These are phyloP conservation scores for Oscheius onirici DNA, from an alignment of 2,888 invertebrate species.

Conservation along the genomic window DNA sequence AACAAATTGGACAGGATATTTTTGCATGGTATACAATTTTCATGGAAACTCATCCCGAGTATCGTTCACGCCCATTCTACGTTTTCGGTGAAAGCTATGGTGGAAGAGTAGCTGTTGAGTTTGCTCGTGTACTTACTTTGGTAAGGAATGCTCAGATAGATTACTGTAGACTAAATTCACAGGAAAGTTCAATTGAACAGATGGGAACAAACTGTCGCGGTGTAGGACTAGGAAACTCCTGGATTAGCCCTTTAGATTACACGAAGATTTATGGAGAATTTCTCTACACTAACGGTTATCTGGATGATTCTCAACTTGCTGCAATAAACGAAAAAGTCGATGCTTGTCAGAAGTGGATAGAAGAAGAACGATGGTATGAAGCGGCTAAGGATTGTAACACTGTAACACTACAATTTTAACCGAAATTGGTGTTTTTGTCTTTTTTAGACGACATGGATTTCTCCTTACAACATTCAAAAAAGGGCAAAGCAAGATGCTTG, in stretches of 20 bases:
- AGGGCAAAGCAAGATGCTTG: slow-evolving; percentile 56
- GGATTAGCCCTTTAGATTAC: slow-evolving; percentile 88
- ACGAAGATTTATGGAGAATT: slow-evolving; percentile 85
- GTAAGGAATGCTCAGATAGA: slow-evolving; percentile 62
- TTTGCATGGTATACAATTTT: slow-evolving; percentile 81
- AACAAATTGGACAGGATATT: slow-evolving; percentile 77
- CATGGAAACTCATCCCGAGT: slow-evolving; percentile 79
- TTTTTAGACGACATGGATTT: slow-evolving; percentile 77
- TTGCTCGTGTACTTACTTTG: slow-evolving; percentile 77
- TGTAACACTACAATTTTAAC: slow-evolving; percentile 78
- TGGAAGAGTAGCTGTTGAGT: slow-evolving; percentile 89
- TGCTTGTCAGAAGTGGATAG: slow-evolving; percentile 71
- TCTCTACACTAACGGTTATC: slow-evolving; percentile 77
- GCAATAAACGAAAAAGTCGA: slow-evolving; percentile 44
- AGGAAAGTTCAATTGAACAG: slow-evolving; percentile 78
- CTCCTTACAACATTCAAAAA: slow-evolving; percentile 84
- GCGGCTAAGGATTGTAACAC: slow-evolving; percentile 81
- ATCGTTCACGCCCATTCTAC: slow-evolving; percentile 81
- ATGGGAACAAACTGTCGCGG: slow-evolving; percentile 78
- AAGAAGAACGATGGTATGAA: slow-evolving; percentile 76
- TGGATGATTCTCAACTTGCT: slow-evolving; percentile 56
- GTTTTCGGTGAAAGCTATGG: slow-evolving; percentile 91
- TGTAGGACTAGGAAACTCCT: slow-evolving; percentile 86
- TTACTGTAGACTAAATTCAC: slow-evolving; percentile 43
- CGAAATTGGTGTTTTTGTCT: too few relatives aligned